A percentile compares a stretch with the other conserved stretches of the same genome.
Evolutionary conservation across 1,140 invertebrate genomes (phyloP).

Genomic region (Akabosia matsudoensis): DNA sequence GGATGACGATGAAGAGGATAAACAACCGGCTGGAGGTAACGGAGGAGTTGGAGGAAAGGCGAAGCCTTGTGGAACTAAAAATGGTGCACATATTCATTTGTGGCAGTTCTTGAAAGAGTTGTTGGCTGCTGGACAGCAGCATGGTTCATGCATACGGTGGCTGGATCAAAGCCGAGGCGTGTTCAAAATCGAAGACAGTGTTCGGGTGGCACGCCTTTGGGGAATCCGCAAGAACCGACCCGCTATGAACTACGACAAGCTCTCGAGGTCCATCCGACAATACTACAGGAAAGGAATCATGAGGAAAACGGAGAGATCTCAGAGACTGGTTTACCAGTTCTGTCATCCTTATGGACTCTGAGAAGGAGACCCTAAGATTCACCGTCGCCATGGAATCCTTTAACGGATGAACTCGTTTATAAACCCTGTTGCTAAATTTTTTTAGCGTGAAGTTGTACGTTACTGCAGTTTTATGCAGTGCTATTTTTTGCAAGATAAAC

Average conservation of each 20-base stretch:
- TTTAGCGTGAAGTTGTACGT: slow-evolving; percentile 46
- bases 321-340: slow-evolving; percentile 98
- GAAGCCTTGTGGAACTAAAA: slow-evolving; percentile 51
- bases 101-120: slow-evolving; percentile 99
- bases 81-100: slow-evolving; percentile 86
- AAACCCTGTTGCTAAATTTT: slow-evolving; percentile 48
- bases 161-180: slow-evolving; percentile 88
- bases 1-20: slow-evolving; percentile 58
- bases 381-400: slow-evolving; percentile 18
- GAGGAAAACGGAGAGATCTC: slow-evolving; percentile 97
- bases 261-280: slow-evolving; percentile 94
- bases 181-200: slow-evolving; percentile 99
- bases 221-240: slow-evolving; percentile 95
- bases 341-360: slow-evolving; percentile 87
- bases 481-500: slow-evolving; percentile 2
- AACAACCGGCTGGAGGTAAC: slow-evolving; percentile 42
- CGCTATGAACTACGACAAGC: slow-evolving; percentile 99
- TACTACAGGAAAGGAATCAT: slow-evolving; percentile 99
- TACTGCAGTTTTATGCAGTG: slow-evolving; percentile 48
- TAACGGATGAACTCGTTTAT: slow-evolving; percentile 33
- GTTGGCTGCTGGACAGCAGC: slow-evolving; percentile 75
- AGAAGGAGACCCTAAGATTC: background rate
- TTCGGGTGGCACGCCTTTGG: slow-evolving; percentile 91
- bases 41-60: slow-evolving; percentile 5
- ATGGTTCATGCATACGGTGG: slow-evolving; percentile 94